Evolutionary conservation across 2,888 invertebrate genomes (phyloP).

Genomic region (Mythimna loreyi): DNA sequence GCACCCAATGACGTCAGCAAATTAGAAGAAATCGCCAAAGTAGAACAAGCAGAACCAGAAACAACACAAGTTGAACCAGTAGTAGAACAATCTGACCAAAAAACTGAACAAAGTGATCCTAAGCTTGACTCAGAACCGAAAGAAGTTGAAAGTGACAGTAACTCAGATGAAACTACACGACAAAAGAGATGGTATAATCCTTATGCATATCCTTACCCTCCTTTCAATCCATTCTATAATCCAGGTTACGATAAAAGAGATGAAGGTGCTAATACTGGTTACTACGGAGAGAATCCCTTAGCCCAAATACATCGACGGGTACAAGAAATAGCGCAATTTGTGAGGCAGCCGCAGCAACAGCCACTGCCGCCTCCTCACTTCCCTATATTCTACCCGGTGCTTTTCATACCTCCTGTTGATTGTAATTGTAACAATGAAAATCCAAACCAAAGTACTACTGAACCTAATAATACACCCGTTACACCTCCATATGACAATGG

Average conservation of each 20-base stretch:
- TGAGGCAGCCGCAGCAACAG: slow-evolving; percentile 67
- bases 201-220: slow-evolving; percentile 70
- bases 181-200: slow-evolving; percentile 78
- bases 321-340: slow-evolving; percentile 71
- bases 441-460: slow-evolving; percentile 34
- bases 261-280: slow-evolving; percentile 62
- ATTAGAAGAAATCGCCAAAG: slow-evolving; percentile 66
- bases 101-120: slow-evolving; percentile 28
- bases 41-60: slow-evolving; percentile 44
- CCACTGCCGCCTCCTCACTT: slow-evolving; percentile 67
- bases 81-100: slow-evolving; percentile 25
- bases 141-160: slow-evolving; percentile 61
- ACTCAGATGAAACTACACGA: slow-evolving; percentile 67
- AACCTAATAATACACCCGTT: slow-evolving; percentile 15
- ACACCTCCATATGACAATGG: slow-evolving; percentile 39
- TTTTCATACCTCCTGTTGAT: slow-evolving; percentile 72
- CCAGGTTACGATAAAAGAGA: slow-evolving; percentile 68
- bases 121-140: slow-evolving; percentile 65
- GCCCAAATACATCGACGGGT: slow-evolving; percentile 72
- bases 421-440: slow-evolving; percentile 70
- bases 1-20: slow-evolving; percentile 75
- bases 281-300: slow-evolving; percentile 73
- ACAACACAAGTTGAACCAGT: slow-evolving; percentile 39
- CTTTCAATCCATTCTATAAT: slow-evolving; percentile 68
- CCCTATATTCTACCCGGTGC: slow-evolving; percentile 76